phyloP scores from a whole-genome alignment of 1,140 invertebrate species.

The Lycorma delicatula region DNA sequence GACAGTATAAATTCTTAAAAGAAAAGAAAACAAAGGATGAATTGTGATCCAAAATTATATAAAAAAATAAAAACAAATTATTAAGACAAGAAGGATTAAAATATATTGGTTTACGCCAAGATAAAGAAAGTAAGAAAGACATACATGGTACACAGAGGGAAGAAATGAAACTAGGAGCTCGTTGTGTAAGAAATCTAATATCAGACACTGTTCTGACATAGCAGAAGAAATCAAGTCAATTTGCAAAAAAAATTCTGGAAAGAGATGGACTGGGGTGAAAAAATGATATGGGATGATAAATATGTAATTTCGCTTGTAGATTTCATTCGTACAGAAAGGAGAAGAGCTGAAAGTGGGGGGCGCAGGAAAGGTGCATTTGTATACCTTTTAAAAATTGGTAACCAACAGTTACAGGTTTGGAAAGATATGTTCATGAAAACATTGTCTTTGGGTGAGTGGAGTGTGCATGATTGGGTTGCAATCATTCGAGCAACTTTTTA shows the following conservation, averaged over 20 bases:
- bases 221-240: background rate
- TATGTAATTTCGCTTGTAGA: background rate
- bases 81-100: background rate
- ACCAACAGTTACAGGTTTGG: conserved; percentile 1
- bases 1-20: no score
- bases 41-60: no score
- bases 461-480: conserved; percentile 6
- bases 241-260: conserved; percentile 10
- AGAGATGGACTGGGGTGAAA: conserved; percentile 7
- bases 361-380: conserved; percentile 3
- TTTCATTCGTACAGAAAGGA: no score
- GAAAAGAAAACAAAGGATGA: no score
- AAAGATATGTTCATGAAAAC: conserved; percentile 11
- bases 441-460: conserved; percentile 8
- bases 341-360: no score
- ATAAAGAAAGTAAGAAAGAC: background rate
- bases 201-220: conserved; percentile 5
- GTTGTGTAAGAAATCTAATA: conserved; percentile 6
- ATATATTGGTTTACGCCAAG: background rate
- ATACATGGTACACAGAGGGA: conserved; percentile 6
- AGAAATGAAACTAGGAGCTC: conserved; percentile 10
- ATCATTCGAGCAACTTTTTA: background rate
- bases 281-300: conserved; percentile 10
- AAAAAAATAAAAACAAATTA: no score
- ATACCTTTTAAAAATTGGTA: conserved; percentile 5